Base-by-base conservation (phyloP, 2,888 invertebrate species). In the Carpatolechia fugitivella region DNA sequence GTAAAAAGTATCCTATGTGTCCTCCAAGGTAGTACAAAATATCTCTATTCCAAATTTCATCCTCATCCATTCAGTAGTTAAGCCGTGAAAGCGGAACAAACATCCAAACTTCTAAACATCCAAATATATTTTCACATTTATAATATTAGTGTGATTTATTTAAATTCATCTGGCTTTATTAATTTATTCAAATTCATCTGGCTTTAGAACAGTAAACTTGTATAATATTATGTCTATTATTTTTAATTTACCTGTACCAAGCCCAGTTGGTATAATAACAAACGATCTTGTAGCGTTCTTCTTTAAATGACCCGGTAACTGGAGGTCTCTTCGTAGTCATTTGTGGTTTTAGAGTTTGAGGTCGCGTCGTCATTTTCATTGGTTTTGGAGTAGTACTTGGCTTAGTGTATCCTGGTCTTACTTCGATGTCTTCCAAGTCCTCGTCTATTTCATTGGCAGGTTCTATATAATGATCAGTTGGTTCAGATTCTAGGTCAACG, bases 201-300 rank as follows among this genome's bases (percentile, higher is more conserved):
- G n/a, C n/a, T n/a, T n/a, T n/a, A n/a, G n/a, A n/a, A n/a, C n/a
- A n/a, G n/a, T n/a, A n/a, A n/a, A n/a, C n/a, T n/a, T n/a, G n/a
- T n/a, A n/a, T n/a, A n/a, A n/a, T n/a, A n/a, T n/a, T n/a, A n/a
- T n/a, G n/a, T n/a, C n/a, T n/a, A n/a, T n/a, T n/a, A 24, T 24
- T 24, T 24, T 35, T 35, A 13, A 35, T n/a, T 41, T 78, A 91
- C 91, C 91, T 90, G 81, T 97, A 97, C 96, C 97, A 97, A 24
- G 97, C 96, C 97, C 97, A 98, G 74, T 97, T 97, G 0, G 97
- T 97, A 77, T 97, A 97, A 74, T 97, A 97, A 70, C 97, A 97
- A 3, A 97, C 94, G 0, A 97, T 94, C 87, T 96, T 97, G 70
- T 92, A 96, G 56, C 76, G 73, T 60, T 85, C 85, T 58, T 82